Base-by-base conservation (phyloP, 2,888 invertebrate genomes). In the Metacarcinus magister region DNA sequence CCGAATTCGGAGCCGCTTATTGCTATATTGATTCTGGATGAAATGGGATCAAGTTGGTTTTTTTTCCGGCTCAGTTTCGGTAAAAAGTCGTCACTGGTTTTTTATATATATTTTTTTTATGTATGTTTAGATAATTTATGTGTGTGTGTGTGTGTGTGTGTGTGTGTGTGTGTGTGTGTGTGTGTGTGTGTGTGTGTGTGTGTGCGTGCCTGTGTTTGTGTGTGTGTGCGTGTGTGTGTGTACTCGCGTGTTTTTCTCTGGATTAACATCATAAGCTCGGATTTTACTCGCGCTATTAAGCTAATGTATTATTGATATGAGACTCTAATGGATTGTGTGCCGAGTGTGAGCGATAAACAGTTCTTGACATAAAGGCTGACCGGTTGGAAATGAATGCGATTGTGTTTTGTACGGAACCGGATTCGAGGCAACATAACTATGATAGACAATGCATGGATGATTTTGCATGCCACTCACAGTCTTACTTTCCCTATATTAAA, bases 171-270 rank as follows among this genome's bases (percentile, higher is more conserved):
- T 67, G 67, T 67, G 19, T 67, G 67, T n/a, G 67, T 67, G 67
- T 67, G 67, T 67, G 67, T 67, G 67, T 67, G 67, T 67, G n/a
- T 67, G 67, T 67, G 67, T 67, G 67, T 67, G 67, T 67, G 67
- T 67, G 67, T 67, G 67, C 5, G 67, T 67, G n/a, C 19, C 16
- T 19, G 60, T 60, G 1, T 67, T 23, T 67, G 10, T 67, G 28
- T 8, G 5, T 32, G n/a, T n/a, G n/a, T n/a, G n/a, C n/a, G n/a
- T n/a, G n/a, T n/a, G n/a, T n/a, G n/a, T n/a, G n/a, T n/a, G n/a
- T n/a, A n/a, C n/a, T n/a, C n/a, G n/a, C n/a, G n/a, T 10, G 0
- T 32, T 32, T 32, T 32, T 32, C 32, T 7, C 32, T 4, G 82
- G 82, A 5, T 82, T 82, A 28, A 28, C 32, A 32, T 82, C 32